These are phyloP conservation scores for Drosophila equinoxialis DNA, from an alignment of 1,140 invertebrate species.

Conservation along the genomic window DNA sequence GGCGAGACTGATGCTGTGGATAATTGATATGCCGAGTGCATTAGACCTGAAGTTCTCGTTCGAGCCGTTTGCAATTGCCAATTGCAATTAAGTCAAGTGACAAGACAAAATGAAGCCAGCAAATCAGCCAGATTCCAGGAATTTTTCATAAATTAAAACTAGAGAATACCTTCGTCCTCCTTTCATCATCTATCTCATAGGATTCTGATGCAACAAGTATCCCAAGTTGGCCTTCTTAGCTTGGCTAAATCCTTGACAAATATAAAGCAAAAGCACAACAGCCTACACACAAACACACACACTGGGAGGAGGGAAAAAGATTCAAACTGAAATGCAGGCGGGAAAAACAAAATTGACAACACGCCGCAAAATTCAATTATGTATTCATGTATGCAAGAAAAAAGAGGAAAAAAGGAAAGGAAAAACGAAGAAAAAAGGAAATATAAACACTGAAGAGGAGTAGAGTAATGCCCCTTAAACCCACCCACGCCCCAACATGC, in stretches of 20 bases:
- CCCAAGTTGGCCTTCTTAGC: constrained; percentile 63
- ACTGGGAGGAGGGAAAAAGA: constrained; percentile 12
- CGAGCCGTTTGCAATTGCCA: constrained; percentile 36
- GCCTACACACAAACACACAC: not conserved
- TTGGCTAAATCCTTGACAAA: constrained; percentile 57
- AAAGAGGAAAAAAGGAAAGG: constrained; percentile 71
- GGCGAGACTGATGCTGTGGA: constrained; percentile 61
- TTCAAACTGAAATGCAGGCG: constrained; percentile 57
- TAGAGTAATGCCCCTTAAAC: constrained; percentile 22
- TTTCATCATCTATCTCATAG: not conserved
- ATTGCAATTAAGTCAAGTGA: constrained; percentile 77
- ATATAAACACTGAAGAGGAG: constrained; percentile 40
- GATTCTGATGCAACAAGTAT: constrained; percentile 7
- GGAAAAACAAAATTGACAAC: constrained; percentile 79
- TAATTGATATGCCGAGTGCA: constrained; percentile 73
- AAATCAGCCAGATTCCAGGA: constrained; percentile 40
- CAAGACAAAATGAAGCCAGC: constrained; percentile 53
- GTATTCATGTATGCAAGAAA: constrained; percentile 77
- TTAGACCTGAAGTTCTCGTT: constrained; percentile 54
- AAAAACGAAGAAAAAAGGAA: constrained; percentile 68
- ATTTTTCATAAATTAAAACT: constrained; percentile 4
- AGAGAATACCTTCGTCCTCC: not conserved
- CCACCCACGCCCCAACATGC: constrained; percentile 23
- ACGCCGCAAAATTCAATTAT: constrained; percentile 78
- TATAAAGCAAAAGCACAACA: constrained; percentile 58